A percentile compares a stretch with the other conserved stretches of the same genome.
Conservation (phyloP, 1,140 invertebrate genomes). For the Megalopta genalis region DNA sequence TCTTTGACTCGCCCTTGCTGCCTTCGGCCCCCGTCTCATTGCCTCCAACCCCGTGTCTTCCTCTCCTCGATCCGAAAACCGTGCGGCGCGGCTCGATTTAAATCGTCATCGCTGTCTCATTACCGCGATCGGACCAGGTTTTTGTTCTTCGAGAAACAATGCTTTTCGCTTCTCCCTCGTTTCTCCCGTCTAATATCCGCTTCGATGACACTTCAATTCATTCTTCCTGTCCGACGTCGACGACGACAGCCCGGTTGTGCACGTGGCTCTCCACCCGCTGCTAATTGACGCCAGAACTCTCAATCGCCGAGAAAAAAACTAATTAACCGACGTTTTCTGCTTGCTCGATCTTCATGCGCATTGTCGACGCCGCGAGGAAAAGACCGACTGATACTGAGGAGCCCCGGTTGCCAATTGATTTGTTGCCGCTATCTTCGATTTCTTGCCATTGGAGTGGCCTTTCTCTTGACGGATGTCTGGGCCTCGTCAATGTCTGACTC, state of each 20-base stretch:
- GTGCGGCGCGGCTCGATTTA: constrained; percentile 22
- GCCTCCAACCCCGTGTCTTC: constrained; percentile 15
- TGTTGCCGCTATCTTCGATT: background rate
- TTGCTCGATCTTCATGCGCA: background rate
- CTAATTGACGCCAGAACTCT: constrained; percentile 20
- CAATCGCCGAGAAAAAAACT: constrained; percentile 6
- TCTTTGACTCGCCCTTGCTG: constrained; percentile 54
- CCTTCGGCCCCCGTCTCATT: constrained; percentile 3
- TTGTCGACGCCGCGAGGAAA: background rate
- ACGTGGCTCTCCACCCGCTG: background rate
- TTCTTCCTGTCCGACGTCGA: background rate
- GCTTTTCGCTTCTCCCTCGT: background rate
- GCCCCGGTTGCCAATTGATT: background rate
- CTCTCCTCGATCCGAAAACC: no score
- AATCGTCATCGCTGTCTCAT: constrained; percentile 70
- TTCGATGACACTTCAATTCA: constrained; percentile 53
- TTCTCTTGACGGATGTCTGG: no score
- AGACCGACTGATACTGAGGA: background rate
- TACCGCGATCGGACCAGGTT: constrained; percentile 67
- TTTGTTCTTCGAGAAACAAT: constrained; percentile 58
- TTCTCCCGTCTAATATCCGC: constrained; percentile 12
- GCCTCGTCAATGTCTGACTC: no score
- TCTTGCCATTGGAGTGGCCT: no score
- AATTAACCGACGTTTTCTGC: constrained; percentile 21
- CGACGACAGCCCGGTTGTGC: background rate